Conservation (phyloP, 2,113 vertebrate species). For the Trochalopteron elliotii region DNA sequence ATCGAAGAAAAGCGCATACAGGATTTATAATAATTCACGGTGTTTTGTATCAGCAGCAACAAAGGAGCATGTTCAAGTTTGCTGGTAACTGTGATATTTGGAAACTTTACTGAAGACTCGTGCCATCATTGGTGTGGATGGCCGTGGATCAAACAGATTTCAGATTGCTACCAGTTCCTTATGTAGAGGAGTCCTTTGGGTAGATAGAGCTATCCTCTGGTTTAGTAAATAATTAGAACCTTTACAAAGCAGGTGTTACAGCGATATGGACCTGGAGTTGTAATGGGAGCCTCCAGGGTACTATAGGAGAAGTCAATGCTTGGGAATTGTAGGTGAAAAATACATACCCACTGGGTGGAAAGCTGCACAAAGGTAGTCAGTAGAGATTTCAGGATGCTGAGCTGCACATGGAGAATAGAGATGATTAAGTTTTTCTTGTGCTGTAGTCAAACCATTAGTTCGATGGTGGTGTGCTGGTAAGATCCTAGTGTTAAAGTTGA, state of each 20-base stretch:
- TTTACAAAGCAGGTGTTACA: neutral
- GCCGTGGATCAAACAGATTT: neutral
- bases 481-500: neutral
- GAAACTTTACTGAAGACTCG: neutral
- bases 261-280: accelerated
- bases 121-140: accelerated
- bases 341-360: neutral
- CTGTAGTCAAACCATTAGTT: neutral
- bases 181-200: neutral
- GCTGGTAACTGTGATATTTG: neutral
- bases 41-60: neutral
- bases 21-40: neutral
- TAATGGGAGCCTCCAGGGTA: neutral
- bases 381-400: neutral
- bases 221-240: neutral
- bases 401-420: neutral
- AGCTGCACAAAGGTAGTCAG: neutral
- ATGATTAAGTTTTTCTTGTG: neutral
- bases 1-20: accelerated
- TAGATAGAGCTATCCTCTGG: accelerated
- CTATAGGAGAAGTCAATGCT: neutral
- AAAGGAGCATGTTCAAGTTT: neutral
- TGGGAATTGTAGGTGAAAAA: neutral
- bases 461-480: neutral
- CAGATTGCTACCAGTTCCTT: neutral